A percentile compares a stretch with the other conserved stretches of the same genome.
Evolutionary conservation across 2,888 invertebrate genomes (phyloP).

Genomic region (Allolobophora icterica): DNA sequence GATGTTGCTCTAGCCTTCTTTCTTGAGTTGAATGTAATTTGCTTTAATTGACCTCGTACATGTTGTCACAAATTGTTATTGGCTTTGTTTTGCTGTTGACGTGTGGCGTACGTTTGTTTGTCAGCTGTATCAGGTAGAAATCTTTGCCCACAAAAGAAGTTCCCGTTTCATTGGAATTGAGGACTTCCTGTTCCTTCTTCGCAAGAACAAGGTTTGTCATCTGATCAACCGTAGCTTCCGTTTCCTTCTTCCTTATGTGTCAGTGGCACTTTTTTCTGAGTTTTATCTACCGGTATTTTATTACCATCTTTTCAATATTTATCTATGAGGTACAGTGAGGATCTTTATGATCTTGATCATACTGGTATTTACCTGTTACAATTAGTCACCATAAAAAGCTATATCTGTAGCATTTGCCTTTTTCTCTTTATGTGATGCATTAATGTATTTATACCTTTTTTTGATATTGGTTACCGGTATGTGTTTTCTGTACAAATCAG

Average conservation of each 20-base stretch:
- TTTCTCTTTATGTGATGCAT: not conserved
- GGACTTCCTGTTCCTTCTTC: slow-evolving; percentile 82
- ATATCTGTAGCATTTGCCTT: not conserved
- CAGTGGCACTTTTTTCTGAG: too few relatives aligned
- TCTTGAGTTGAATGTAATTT: too few relatives aligned
- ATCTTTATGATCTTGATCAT: too few relatives aligned
- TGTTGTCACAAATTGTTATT: not conserved
- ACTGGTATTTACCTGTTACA: not conserved
- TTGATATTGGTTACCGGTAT: not conserved
- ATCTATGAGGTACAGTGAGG: not conserved
- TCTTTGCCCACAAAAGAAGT: slow-evolving; percentile 73
- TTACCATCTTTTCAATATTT: not conserved
- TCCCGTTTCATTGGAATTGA: slow-evolving; percentile 69
- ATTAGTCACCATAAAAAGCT: not conserved
- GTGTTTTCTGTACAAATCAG: slow-evolving; percentile 50
- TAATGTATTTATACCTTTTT: not conserved
- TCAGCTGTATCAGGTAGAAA: slow-evolving; percentile 75
- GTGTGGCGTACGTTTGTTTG: not conserved
- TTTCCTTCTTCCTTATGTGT: not conserved
- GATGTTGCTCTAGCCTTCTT: too few relatives aligned
- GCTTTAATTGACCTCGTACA: too few relatives aligned
- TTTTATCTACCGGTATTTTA: too few relatives aligned
- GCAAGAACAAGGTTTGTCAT: slow-evolving; percentile 77
- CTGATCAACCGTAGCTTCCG: not conserved
- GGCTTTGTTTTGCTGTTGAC: not conserved